Base-by-base conservation (phyloP, 2,797 vertebrate genomes). In the Austrolebias charrua region DNA sequence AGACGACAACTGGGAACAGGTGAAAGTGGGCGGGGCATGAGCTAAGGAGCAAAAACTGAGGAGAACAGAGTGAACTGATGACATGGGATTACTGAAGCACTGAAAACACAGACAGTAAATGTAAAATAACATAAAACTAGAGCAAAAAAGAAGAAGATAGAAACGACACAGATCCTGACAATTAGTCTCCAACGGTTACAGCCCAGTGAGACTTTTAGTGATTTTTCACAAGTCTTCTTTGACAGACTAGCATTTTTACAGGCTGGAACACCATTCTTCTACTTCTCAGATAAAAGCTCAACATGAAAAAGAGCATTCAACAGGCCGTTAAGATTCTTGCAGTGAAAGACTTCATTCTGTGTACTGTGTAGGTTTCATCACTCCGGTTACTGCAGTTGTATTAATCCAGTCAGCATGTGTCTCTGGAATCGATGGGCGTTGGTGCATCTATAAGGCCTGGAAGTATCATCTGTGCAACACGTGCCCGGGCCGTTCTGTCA, bases 401-500 rank as follows among this genome's bases (percentile, higher is more conserved):
- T 71, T 71, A 79, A 88, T 87, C 71, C 69, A 56, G 82, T 72
- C 60, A 81, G 35, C 84, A 86, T 83, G 77, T 87, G 85, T 75
- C 59, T 18, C 16, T 43, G 38, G 60, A 33, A 40, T 29, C 50
- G 18, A 31, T 20, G 57, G 63, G 72, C 69, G 55, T 44, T 60
- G 66, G 76, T 75, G 58, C 66, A 69, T 71, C 65, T 46, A 5
- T 8, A 61, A 69, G 52, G 76, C 77, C 73, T 76, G 63, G 65
- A 80, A 73, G 73, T 80, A 35, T 82, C 77, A 82, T 89, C 79
- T 78, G 84, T 1, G 48, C 77, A 88, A 84, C 83, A 88, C 66
- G 73, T 88, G 86, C 85, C 77, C 59, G 61, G 82, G 80, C 82
- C 65, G 76, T 73, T 87, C 85, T 86, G 85, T 87, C 85, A 81